Percentiles rank a stretch among this genome's conserved stretches.
Conservation (phyloP, 2,113 vertebrate genomes). For the Promerops cafer region DNA sequence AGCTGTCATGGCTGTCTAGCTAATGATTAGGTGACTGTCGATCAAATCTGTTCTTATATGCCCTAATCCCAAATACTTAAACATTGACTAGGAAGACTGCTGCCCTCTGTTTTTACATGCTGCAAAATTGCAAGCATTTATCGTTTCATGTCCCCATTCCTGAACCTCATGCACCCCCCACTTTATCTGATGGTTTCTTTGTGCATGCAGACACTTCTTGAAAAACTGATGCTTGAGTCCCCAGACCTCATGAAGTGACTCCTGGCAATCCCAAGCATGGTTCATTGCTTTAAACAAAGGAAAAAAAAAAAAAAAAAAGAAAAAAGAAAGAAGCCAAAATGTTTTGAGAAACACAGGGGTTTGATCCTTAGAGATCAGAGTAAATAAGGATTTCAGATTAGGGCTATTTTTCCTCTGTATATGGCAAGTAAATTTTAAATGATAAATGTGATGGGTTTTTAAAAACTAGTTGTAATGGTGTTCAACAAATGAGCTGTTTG, state of each 20-base stretch:
- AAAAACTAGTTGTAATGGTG: neutral
- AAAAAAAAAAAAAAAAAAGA: too few species aligned
- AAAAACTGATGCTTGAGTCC: neutral
- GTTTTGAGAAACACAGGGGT: neutral
- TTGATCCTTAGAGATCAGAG: neutral
- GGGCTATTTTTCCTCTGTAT: neutral
- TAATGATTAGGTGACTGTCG: neutral
- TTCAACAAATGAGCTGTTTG: neutral
- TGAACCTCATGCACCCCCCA: neutral
- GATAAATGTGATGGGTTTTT: neutral
- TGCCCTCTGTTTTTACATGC: neutral
- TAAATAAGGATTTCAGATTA: neutral
- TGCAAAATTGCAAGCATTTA: neutral
- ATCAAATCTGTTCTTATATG: neutral
- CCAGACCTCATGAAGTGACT: rapidly evolving
- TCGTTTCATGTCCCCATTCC: neutral
- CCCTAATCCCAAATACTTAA: neutral
- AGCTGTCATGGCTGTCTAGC: neutral
- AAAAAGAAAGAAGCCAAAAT: neutral
- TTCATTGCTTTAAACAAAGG: neutral
- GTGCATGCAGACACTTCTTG: neutral
- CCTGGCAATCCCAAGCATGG: neutral
- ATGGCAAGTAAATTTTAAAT: neutral
- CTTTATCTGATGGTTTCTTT: neutral
- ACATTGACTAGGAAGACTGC: neutral